Conservation (phyloP, 2,888 invertebrate species). For the Plebejus anna region DNA sequence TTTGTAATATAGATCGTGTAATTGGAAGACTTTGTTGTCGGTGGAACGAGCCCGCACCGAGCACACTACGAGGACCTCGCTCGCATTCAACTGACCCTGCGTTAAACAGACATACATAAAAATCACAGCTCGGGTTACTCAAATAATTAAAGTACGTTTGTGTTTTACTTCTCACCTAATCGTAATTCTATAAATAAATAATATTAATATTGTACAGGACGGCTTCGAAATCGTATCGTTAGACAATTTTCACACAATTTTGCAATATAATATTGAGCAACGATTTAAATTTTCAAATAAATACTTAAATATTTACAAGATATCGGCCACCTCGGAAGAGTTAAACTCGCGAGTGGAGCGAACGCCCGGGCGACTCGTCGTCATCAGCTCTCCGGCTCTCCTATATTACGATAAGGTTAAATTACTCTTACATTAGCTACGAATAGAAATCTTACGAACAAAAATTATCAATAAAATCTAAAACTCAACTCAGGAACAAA, state of each 20-base stretch:
- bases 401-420: conserved; percentile 59
- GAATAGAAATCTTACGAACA: conserved; percentile 62
- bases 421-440: conserved; percentile 65
- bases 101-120: conserved; percentile 65
- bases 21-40: conserved; percentile 51
- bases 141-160: conserved; percentile 73
- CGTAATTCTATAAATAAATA: conserved; percentile 74
- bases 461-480: conserved; percentile 74
- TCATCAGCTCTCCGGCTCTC: conserved; percentile 57
- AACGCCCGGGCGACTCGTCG: conserved; percentile 49
- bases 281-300: conserved; percentile 40
- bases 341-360: conserved; percentile 29
- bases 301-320: conserved; percentile 47
- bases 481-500: conserved; percentile 79
- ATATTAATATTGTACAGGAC: conserved; percentile 74
- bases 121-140: conserved; percentile 80
- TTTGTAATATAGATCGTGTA: neutral
- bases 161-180: conserved; percentile 66
- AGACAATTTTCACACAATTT: conserved; percentile 48
- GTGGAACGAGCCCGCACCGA: conserved; percentile 35
- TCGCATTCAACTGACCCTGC: conserved; percentile 39
- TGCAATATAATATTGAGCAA: conserved; percentile 45
- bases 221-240: conserved; percentile 58
- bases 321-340: conserved; percentile 37
- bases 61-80: conserved; percentile 30